A percentile compares a stretch with the other conserved stretches of the same genome.
These are phyloP conservation scores for Agriopis marginaria DNA, from an alignment of 2,888 invertebrate genomes.

Conservation along the genomic window DNA sequence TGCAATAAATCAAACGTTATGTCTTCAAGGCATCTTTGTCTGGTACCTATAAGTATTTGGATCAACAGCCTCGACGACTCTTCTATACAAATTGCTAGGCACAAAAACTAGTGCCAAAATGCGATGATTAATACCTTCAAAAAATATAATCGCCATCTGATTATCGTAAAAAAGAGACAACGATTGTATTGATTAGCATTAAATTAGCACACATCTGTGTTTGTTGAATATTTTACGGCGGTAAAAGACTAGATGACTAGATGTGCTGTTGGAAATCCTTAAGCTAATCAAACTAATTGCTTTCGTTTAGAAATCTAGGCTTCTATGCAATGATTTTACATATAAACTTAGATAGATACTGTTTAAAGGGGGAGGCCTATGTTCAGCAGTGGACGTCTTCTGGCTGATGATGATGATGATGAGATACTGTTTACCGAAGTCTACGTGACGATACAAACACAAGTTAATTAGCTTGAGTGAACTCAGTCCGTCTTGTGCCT, in stretches of 20 bases:
- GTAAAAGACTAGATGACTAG: neutral
- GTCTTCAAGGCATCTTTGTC: constrained; percentile 36
- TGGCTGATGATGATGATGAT: no score
- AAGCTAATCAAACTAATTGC: neutral
- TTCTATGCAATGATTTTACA: neutral
- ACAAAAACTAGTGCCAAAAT: constrained; percentile 34
- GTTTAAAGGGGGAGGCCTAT: no score
- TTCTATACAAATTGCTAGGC: constrained; percentile 27
- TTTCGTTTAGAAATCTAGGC: neutral
- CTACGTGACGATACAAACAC: no score
- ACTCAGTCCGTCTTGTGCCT: no score
- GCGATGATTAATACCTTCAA: constrained; percentile 32
- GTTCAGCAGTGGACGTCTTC: no score
- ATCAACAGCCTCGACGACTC: constrained; percentile 28
- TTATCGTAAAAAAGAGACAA: constrained; percentile 30
- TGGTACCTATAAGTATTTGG: constrained; percentile 23
- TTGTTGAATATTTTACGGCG: constrained; percentile 2
- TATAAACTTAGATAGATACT: no score
- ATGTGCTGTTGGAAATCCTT: neutral
- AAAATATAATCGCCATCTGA: constrained; percentile 30
- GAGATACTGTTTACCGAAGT: no score
- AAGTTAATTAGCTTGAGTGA: no score
- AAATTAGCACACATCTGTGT: constrained; percentile 33
- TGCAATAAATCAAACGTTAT: constrained; percentile 33
- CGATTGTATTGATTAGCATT: constrained; percentile 34